phyloP scores from a whole-genome alignment of 2,888 invertebrate genomes.

The Xanthia togata region DNA sequence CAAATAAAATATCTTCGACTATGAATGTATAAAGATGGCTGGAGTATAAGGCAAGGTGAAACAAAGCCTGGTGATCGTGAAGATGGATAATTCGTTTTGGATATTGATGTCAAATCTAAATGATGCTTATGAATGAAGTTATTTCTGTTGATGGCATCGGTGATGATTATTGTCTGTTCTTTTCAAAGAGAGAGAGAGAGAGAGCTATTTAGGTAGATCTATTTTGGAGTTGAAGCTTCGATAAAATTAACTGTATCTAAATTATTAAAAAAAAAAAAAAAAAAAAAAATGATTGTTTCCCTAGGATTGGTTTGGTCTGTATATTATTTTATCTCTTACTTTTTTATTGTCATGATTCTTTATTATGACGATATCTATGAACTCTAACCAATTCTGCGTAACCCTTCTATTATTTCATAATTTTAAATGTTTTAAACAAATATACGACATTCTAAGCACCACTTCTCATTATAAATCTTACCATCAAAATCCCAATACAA shows the following conservation, averaged over 20 bases:
- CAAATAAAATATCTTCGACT: conserved; percentile 60
- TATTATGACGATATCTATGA: too few species aligned
- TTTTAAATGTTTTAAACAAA: conserved; percentile 6
- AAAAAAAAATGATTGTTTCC: too few species aligned
- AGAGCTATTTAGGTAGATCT: neutral
- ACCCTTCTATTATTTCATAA: neutral
- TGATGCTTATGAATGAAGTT: neutral
- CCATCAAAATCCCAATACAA: conserved; percentile 14
- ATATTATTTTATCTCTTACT: too few species aligned
- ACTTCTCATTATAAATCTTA: conserved; percentile 3
- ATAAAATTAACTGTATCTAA: neutral
- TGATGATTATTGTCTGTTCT: neutral
- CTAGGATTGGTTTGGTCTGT: too few species aligned
- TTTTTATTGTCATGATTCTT: too few species aligned
- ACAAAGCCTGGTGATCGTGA: conserved; percentile 26
- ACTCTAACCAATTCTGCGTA: neutral
- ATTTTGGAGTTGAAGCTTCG: neutral
- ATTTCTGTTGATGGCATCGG: neutral
- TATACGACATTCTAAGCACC: neutral
- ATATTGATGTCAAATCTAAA: neutral
- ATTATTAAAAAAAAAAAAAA: too few species aligned
- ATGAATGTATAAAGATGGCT: conserved; percentile 57
- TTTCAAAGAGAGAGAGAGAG: neutral
- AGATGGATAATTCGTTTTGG: neutral
- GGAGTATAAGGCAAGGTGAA: conserved; percentile 24